Evolutionary conservation across 2,888 invertebrate species (phyloP).

Genomic region (Eretmocerus hayati): DNA sequence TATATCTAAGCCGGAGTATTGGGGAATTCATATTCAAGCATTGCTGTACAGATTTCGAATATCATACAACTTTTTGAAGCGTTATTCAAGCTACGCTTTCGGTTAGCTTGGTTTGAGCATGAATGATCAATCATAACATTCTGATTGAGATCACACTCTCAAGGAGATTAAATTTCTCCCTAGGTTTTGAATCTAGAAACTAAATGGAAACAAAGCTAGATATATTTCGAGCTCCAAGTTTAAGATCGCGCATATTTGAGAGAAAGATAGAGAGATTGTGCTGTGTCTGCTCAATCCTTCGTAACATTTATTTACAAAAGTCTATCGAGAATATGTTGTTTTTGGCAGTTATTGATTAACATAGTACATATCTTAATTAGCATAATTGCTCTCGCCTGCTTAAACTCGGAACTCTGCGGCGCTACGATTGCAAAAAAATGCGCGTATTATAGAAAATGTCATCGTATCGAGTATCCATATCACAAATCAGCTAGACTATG

Average conservation of each 20-base stretch:
- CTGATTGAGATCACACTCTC: too few relatives aligned
- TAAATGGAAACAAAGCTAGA: neutral
- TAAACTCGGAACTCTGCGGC: constrained; percentile 12
- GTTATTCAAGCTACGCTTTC: neutral
- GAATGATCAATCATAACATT: too few relatives aligned
- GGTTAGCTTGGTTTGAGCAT: too few relatives aligned
- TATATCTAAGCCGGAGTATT: constrained; percentile 18
- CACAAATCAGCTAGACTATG: too few relatives aligned
- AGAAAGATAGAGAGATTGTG: neutral
- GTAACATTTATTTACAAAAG: constrained; percentile 15
- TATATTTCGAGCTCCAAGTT: constrained; percentile 12
- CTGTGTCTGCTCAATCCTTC: constrained; percentile 9
- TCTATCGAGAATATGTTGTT: constrained; percentile 10
- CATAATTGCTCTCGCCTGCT: constrained; percentile 13
- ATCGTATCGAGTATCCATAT: too few relatives aligned
- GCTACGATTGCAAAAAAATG: too few relatives aligned
- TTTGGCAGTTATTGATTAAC: constrained; percentile 20
- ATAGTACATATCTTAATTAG: constrained; percentile 18
- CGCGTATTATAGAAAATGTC: too few relatives aligned
- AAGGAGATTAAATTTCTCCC: too few relatives aligned
- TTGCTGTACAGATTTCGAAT: constrained; percentile 21
- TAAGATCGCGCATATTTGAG: constrained; percentile 3
- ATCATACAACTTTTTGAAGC: constrained; percentile 19
- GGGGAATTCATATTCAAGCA: constrained; percentile 21
- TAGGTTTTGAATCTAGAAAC: neutral